Base-by-base conservation (phyloP, 2,113 vertebrate genomes). In the Vanacampus margaritifer region DNA sequence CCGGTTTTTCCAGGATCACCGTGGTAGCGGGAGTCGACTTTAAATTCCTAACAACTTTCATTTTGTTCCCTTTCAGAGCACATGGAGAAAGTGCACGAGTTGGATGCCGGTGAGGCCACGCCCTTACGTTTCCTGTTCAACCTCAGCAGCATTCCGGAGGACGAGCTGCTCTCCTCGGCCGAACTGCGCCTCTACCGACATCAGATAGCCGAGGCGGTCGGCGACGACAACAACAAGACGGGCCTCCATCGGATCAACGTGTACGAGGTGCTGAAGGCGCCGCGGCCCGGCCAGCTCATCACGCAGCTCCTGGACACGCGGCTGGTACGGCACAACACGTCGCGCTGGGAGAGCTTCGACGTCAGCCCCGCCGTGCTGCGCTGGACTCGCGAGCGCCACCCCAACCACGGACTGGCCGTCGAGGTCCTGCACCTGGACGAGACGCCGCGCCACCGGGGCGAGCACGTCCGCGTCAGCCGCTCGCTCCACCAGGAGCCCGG, bases 331-430 rank as follows among this genome's bases (percentile, higher is more conserved):
- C 94, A 96, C 90, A 97, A 98, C 81, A 74, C 90, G 76, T 95
- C 95, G 0, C 91, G 90, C 76, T 99, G 97, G 97, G 97, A 98
- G 91, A 96, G 90, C 89, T 98, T 98, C 37, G 97, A 99, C 72
- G 97, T 98, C 82, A 98, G 97, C 89, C 95, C 95, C 0, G 96
- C 97, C 0, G 94, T 98, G 85, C 90, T 96, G 88, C 95, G 95
- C 69, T 99, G 97, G 97, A 97, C 95, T 83, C 92, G 76, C 14
- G 94, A 96, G 73, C 93, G 92, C 69, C 90, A 92, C 73, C 95
- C 95, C 3, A 99, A 99, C 87, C 93, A 97, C 24, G 97, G 97
- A 72, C 90, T 99, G 84, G 95, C 94, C 3, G 91, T 98, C 61
- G 96, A 99, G 92, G 95, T 96, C 54, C 86, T 91, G 67, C 94